These are phyloP conservation scores for Eidolon dupreanum DNA, from an alignment of 2,797 vertebrate species.

Conservation along the genomic window DNA sequence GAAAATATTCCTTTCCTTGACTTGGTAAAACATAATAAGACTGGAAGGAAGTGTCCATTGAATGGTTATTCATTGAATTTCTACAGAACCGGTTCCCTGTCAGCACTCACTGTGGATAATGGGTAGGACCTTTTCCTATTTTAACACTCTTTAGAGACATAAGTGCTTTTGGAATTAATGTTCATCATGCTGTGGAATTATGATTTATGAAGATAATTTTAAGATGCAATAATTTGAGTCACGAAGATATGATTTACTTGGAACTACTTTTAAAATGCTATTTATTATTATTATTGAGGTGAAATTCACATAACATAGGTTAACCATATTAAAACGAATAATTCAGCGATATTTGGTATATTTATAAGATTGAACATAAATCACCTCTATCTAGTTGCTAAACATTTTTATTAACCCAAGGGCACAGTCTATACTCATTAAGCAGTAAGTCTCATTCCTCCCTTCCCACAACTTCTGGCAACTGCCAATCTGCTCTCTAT, in stretches of 20 bases:
- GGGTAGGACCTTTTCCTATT: background rate
- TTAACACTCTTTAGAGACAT: background rate
- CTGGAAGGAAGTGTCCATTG: background rate
- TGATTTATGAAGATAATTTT: background rate
- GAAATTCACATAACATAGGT: background rate
- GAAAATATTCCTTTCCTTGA: background rate
- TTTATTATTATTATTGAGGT: background rate
- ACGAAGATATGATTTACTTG: background rate
- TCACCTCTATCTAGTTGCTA: background rate
- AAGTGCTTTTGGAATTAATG: background rate
- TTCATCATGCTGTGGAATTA: background rate
- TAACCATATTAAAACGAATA: background rate
- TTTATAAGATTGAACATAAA: background rate
- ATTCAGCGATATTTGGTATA: background rate
- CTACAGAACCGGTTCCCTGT: constrained; percentile 35
- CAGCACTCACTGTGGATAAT: background rate
- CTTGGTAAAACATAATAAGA: background rate
- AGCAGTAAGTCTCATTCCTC: background rate
- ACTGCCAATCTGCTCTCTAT: background rate
- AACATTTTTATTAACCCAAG: background rate
- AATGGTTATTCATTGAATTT: constrained; percentile 49
- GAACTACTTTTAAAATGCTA: background rate
- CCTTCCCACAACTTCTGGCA: background rate
- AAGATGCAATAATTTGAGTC: background rate
- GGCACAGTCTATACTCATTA: background rate